Percentiles rank a stretch among this genome's conserved stretches.
Conservation (phyloP, 2,888 invertebrate genomes). For the Nesidiocoris tenuis region DNA sequence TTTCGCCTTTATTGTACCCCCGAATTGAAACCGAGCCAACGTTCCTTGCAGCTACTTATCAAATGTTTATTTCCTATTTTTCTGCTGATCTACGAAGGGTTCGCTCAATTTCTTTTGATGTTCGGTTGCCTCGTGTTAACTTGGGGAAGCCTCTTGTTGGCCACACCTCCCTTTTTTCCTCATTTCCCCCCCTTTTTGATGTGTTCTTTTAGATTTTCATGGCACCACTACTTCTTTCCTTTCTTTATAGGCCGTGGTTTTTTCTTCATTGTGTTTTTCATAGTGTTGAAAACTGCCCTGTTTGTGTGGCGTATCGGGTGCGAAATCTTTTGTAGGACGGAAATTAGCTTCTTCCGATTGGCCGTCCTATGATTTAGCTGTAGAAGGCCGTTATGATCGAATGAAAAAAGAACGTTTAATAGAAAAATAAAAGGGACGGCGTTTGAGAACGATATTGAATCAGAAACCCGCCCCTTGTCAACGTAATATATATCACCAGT, state of each 20-base stretch:
- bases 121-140: background rate
- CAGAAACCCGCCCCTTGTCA: background rate
- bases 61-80: slow-evolving; percentile 33
- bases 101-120: background rate
- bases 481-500: background rate
- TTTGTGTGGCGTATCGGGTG: background rate
- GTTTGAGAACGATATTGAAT: background rate
- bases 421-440: background rate
- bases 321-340: background rate
- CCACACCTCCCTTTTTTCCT: background rate
- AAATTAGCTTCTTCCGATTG: background rate
- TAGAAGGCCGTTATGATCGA: background rate
- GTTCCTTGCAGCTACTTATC: slow-evolving; percentile 31
- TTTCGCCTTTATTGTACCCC: background rate
- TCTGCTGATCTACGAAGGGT: background rate
- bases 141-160: background rate
- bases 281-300: background rate
- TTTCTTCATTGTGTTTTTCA: background rate
- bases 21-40: too few species aligned
- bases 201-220: background rate
- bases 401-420: background rate
- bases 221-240: background rate
- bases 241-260: background rate
- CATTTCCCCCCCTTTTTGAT: background rate
- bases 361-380: background rate